Evolutionary conservation across 2,797 vertebrate genomes (phyloP), one percentile per base, ranked within the genome.

Genomic region (Siniperca obscura): DNA sequence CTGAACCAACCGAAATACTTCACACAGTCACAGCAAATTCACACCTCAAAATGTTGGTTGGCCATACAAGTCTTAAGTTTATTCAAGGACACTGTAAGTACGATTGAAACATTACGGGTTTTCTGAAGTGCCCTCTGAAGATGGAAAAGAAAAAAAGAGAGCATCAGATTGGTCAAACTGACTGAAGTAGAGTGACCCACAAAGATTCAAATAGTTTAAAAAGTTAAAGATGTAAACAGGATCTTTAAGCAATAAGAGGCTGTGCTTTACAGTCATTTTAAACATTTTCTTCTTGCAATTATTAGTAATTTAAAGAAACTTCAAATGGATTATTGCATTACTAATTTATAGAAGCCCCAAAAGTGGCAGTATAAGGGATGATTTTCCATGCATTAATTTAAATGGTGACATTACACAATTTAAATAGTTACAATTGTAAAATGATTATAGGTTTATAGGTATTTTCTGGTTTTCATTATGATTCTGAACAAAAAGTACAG

Each of bases 271-370:
- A 68, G 70, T 40, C 21, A 64, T 66, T 75, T 66, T 42, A 48
- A 55, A 48, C 40, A 64, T 22, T 68, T 76, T 70, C 36, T 53
- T 56, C 27, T 22, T 36, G 11, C 56, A 75, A 7, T 69, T 64
- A 25, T 76, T 65, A 27, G 42, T 34, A 81, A 70, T 82, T 80
- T 76, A 85, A 73, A 79, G 36, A 38, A 38, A 64, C 67, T 60
- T 81, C 44, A 67, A 50, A 56, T 74, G 71, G 82, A 86, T 80
- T 76, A 67, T 10, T 73, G 65, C 53, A 50, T 77, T 84, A 76
- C 67, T 76, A 52, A 87, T 73, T n/a, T 57, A 71, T 56, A 59
- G 55, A 72, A 46, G 59, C 69, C 67, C 53, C 50, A 68, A 50
- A 79, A 80, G 64, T 73, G 72, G 30, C 5, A 5, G 48, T 22